Percentiles rank a stretch among this genome's conserved stretches.
Evolutionary conservation across 2,797 vertebrate genomes (phyloP).

Genomic region (Acanthurus tractus): DNA sequence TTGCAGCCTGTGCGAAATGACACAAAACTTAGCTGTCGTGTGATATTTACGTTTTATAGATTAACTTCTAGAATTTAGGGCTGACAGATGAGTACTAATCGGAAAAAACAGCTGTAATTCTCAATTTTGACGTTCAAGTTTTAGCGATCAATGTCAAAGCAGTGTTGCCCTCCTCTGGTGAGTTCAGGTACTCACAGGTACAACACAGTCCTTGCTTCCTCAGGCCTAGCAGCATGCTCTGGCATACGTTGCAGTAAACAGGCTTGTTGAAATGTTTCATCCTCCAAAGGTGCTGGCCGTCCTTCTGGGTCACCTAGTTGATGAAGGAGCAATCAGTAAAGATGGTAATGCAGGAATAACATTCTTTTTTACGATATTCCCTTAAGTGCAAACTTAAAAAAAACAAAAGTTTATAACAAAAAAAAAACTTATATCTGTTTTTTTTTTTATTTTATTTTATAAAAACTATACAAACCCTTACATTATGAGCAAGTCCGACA

Average conservation of each 20-base stretch:
- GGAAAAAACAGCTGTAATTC: background rate
- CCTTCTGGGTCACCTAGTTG: conserved; percentile 89
- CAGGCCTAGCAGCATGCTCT: conserved; percentile 89
- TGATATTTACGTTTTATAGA: background rate
- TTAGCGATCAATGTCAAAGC: background rate
- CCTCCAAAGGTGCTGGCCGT: conserved; percentile 94
- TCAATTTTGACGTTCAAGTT: background rate
- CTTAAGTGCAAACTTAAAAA: background rate
- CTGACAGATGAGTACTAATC: background rate
- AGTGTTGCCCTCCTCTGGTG: conserved; percentile 62
- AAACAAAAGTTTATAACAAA: background rate
- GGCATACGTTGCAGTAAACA: conserved; percentile 93
- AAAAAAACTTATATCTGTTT: background rate
- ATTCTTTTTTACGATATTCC: background rate
- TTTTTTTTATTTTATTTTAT: conserved; percentile 9
- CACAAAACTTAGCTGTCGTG: conserved; percentile 18
- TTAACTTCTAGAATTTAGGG: background rate
- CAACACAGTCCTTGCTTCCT: conserved; percentile 94
- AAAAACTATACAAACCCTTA: conserved; percentile 19
- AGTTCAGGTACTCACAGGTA: conserved; percentile 87
- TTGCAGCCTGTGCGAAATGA: conserved; percentile 87
- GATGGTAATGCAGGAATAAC: background rate
- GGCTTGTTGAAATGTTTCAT: conserved; percentile 93
- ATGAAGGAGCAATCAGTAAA: background rate
- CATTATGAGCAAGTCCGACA: background rate